A percentile compares a stretch with the other conserved stretches of the same genome.
phyloP scores from a whole-genome alignment of 1,140 invertebrate genomes.

The Bombus superbus region DNA sequence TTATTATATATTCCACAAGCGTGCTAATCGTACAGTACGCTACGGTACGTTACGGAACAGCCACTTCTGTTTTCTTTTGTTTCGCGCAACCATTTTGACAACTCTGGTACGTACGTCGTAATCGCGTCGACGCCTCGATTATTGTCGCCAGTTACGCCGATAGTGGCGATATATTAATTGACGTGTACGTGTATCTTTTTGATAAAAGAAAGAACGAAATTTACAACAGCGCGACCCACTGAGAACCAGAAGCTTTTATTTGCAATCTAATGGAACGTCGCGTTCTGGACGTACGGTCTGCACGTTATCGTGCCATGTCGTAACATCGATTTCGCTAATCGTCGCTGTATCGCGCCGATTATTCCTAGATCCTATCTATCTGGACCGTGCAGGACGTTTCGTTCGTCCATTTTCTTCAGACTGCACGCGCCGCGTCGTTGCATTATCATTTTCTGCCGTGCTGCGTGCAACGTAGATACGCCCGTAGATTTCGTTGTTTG shows the following conservation, averaged over 20 bases:
- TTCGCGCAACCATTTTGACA: too few relatives aligned
- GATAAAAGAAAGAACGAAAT: too few relatives aligned
- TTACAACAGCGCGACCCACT: background rate
- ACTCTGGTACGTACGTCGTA: too few relatives aligned
- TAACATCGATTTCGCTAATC: slow-evolving; percentile 40
- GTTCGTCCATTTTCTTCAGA: background rate
- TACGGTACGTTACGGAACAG: too few relatives aligned
- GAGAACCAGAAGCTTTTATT: background rate
- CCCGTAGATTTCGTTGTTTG: background rate
- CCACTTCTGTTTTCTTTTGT: too few relatives aligned
- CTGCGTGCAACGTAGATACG: background rate
- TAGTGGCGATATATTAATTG: too few relatives aligned
- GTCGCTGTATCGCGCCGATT: background rate
- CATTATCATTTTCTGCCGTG: slow-evolving; percentile 4
- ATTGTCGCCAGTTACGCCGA: too few relatives aligned
- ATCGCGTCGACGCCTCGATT: too few relatives aligned
- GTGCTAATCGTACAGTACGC: too few relatives aligned
- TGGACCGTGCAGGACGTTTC: too few relatives aligned
- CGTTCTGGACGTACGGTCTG: background rate
- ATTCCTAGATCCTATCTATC: background rate
- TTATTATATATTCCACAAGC: too few relatives aligned
- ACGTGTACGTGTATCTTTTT: too few relatives aligned
- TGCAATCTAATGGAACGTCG: background rate
- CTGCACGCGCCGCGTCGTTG: background rate
- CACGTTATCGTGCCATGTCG: slow-evolving; percentile 23